Evolutionary conservation across 2,797 vertebrate species (phyloP), one percentile per base, ranked within the genome.

Genomic region (Tenualosa thibaudeaui): DNA sequence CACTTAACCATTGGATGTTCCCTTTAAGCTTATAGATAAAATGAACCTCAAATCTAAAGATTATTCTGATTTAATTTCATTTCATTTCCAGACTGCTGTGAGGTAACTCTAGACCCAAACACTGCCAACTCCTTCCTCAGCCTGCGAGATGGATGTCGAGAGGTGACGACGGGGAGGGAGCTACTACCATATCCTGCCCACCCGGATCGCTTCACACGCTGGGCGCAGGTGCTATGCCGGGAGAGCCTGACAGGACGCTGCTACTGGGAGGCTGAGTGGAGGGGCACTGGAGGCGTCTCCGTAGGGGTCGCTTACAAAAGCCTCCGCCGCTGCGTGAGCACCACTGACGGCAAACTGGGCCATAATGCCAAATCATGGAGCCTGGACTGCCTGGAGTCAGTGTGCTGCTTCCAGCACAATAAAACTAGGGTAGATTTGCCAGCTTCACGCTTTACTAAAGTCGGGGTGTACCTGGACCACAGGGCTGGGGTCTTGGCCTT

Each of bases 221-320:
- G 95, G 94, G 93, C 94, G 22, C 95, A 96, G 91, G 94, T 95
- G 19, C 90, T 96, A 87, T 93, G 94, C 82, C 81, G 87, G 10
- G 92, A 93, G 0, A 93, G 92, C 1, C 89, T 94, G 89, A 92
- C 93, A 0, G 93, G 93, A 0, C 92, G 92, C 84, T 92, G 93
- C 86, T 96, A 96, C 91, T 96, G 95, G 95, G 96, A 96, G 90
- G 94, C 94, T 0, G 94, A 95, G 85, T 95, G 95, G 94, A 75
- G 85, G 0, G 94, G 94, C 0, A 87, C 54, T 0, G 89, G 91
- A 4, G 93, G 93, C 0, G 93, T 93, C 7, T 94, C 94, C 3
- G 71, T 96, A 0, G 93, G 94, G 0, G 82, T 94, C 19, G 94
- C 94, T 84, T 96, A 96, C 90, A 93, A 91, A 84, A 90, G 78